Percentiles rank a stretch among this genome's conserved stretches.
phyloP scores from a whole-genome alignment of 2,797 vertebrate species.

The Acanthurus lineatus region DNA sequence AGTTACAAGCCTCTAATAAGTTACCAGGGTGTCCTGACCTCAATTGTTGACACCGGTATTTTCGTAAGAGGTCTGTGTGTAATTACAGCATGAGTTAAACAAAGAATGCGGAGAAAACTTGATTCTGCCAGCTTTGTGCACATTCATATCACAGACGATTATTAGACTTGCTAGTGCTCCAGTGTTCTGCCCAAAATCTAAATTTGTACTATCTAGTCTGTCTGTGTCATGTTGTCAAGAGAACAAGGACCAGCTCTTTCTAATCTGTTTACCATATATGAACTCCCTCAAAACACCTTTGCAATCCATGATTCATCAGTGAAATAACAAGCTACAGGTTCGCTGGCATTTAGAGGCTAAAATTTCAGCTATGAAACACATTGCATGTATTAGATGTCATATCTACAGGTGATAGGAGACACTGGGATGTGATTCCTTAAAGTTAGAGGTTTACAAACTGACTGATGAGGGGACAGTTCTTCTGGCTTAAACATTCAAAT shows the following conservation, averaged over 20 bases:
- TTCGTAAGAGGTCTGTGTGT: neutral
- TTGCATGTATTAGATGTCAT: neutral
- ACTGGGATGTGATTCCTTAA: neutral
- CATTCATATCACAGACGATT: neutral
- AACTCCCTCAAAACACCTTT: conserved; percentile 9
- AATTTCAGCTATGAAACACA: neutral
- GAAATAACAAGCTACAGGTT: neutral
- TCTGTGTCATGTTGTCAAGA: conserved; percentile 52
- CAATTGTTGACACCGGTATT: neutral
- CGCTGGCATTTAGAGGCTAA: neutral
- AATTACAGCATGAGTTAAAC: neutral
- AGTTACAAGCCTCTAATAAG: conserved; percentile 19
- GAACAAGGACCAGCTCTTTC: conserved; percentile 33
- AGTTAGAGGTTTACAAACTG: neutral
- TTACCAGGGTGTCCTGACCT: conserved; percentile 32
- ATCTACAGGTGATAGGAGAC: neutral
- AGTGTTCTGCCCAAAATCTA: conserved; percentile 24
- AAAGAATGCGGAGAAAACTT: neutral
- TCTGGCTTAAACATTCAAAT: no score
- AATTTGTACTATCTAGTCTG: conserved; percentile 1
- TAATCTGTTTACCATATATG: conserved; percentile 5
- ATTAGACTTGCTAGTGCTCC: neutral
- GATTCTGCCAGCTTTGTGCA: neutral
- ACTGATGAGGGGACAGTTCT: neutral
- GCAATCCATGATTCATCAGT: neutral